These are phyloP conservation scores for Gari tellinella DNA, from an alignment of 2,888 invertebrate genomes.

Conservation along the genomic window DNA sequence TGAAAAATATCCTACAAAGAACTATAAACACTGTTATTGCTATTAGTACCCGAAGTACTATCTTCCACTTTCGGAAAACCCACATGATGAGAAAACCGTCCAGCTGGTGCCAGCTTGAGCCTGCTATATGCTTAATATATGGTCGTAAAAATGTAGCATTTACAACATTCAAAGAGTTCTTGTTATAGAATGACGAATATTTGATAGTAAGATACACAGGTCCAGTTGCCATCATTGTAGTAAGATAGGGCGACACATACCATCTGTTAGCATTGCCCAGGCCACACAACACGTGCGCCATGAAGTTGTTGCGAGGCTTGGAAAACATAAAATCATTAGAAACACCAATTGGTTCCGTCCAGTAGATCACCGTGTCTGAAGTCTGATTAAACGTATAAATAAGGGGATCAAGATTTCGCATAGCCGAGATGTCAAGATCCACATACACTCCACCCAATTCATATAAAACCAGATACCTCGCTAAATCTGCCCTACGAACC, in stretches of 20 bases:
- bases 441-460: too few relatives aligned
- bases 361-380: slow-evolving; percentile 26
- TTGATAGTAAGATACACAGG: slow-evolving; percentile 32
- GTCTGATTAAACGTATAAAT: slow-evolving; percentile 5
- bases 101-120: slow-evolving; percentile 42
- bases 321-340: slow-evolving; percentile 50
- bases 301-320: slow-evolving; percentile 37
- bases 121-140: slow-evolving; percentile 36
- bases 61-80: slow-evolving; percentile 20
- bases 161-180: slow-evolving; percentile 23
- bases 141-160: background rate
- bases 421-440: slow-evolving; percentile 36
- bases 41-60: too few relatives aligned
- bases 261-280: slow-evolving; percentile 9
- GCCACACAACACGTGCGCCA: slow-evolving; percentile 33
- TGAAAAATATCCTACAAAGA: too few relatives aligned
- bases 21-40: too few relatives aligned
- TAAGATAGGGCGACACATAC: slow-evolving; percentile 40
- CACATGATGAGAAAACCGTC: slow-evolving; percentile 40
- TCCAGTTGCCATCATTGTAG: slow-evolving; percentile 51
- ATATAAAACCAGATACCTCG: slow-evolving; percentile 41
- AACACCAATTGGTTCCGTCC: slow-evolving; percentile 35
- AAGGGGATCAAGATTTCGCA: background rate
- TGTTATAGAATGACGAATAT: slow-evolving; percentile 12
- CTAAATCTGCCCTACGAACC: slow-evolving; percentile 40